These are phyloP conservation scores for Neoscelio sp. DNA, from an alignment of 2,888 invertebrate genomes.

Conservation along the genomic window DNA sequence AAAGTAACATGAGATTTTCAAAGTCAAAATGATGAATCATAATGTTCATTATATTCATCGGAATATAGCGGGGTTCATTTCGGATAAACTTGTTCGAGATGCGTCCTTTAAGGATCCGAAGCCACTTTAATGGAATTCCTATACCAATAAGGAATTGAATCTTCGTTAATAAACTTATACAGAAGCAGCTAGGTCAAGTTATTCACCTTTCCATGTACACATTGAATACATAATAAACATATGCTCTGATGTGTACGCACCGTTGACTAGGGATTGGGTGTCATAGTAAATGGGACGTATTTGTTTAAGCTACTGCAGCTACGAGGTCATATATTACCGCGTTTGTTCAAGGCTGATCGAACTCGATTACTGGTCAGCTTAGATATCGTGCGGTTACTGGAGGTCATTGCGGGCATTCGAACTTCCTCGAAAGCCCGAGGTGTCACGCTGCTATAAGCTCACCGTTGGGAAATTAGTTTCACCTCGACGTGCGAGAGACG, in stretches of 20 bases:
- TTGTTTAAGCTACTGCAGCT: constrained; percentile 68
- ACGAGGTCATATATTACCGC: constrained; percentile 62
- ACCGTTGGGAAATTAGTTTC: constrained; percentile 69
- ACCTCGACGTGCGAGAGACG: constrained; percentile 62
- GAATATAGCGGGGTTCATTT: no score
- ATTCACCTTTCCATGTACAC: not conserved
- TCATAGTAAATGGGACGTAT: constrained; percentile 68
- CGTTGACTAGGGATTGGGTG: constrained; percentile 29
- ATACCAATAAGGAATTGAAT: not conserved
- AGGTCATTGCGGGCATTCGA: constrained; percentile 65
- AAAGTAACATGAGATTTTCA: no score
- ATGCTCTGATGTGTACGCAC: constrained; percentile 45
- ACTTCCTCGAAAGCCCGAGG: constrained; percentile 59
- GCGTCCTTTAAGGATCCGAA: no score
- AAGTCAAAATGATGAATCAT: no score
- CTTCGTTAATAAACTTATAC: constrained; percentile 20
- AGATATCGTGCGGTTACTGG: constrained; percentile 64
- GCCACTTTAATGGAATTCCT: no score
- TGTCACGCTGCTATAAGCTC: constrained; percentile 64
- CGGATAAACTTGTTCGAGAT: no score
- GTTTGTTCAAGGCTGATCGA: constrained; percentile 69
- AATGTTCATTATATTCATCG: no score
- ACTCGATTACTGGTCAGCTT: constrained; percentile 71
- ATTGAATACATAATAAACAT: constrained; percentile 9
- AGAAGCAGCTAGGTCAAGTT: constrained; percentile 4